Percentiles rank a stretch among this genome's conserved stretches.
These are phyloP conservation scores for Andrena chrysosceles DNA, from an alignment of 2,888 invertebrate genomes.

Conservation along the genomic window DNA sequence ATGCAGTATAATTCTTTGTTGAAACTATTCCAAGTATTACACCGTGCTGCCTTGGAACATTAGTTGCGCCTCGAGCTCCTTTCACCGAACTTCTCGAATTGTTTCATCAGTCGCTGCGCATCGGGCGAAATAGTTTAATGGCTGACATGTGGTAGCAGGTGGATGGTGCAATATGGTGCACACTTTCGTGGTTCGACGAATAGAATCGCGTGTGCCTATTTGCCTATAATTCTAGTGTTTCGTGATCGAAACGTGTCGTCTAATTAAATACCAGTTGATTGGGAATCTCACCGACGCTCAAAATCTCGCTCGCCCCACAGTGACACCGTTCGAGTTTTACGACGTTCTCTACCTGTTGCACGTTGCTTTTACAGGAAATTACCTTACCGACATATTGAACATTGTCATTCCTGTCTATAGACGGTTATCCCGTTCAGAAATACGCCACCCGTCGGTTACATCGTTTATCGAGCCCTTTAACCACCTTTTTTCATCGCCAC, in stretches of 20 bases:
- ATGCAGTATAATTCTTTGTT: not conserved
- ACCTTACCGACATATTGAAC: constrained; percentile 65
- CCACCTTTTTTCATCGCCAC: constrained; percentile 10
- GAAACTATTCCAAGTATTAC: not conserved
- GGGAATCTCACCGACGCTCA: constrained; percentile 18
- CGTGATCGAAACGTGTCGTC: too few relatives aligned
- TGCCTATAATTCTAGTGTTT: too few relatives aligned
- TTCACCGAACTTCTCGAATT: not conserved
- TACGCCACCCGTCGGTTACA: constrained; percentile 38
- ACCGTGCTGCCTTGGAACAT: not conserved
- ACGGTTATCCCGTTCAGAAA: constrained; percentile 44
- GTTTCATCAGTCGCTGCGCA: too few relatives aligned
- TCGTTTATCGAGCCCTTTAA: constrained; percentile 22
- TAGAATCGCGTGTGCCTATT: too few relatives aligned
- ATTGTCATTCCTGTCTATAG: constrained; percentile 57
- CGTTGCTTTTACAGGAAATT: constrained; percentile 63
- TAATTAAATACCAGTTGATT: not conserved
- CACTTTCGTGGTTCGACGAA: not conserved
- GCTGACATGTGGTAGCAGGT: not conserved
- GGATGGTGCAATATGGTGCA: not conserved
- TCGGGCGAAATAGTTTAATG: not conserved
- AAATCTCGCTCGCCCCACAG: constrained; percentile 9
- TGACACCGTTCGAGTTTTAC: constrained; percentile 42
- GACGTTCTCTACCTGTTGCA: constrained; percentile 70
- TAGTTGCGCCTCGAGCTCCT: not conserved